Evolutionary conservation across 2,888 invertebrate genomes (phyloP), one percentile per base, ranked within the genome.

Genomic region (Iphiclides podalirius): DNA sequence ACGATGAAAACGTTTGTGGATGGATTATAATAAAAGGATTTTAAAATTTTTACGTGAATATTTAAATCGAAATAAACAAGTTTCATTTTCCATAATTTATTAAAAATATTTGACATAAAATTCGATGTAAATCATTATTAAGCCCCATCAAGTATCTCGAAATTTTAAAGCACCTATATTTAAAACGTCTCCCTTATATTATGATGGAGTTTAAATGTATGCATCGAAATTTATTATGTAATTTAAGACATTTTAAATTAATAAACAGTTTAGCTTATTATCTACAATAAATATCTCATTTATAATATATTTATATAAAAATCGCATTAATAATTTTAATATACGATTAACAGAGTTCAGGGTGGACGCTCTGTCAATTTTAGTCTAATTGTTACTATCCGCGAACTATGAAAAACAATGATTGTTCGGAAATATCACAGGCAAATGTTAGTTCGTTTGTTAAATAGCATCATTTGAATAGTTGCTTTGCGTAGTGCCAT

Each of bases 401-500:
- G 72, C 70, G 72, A 72, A 77, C 74, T 77, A 75, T 66, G 67
- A 66, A 70, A 60, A 66, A 61, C 55, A 50, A 47, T 61, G 55
- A 65, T 71, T 71, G 75, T 75, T 67, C 71, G 70, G 72, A 75
- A 73, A 79, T 85, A 86, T 86, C 86, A 86, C 85, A 86, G 85
- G 83, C 80, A 66, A 67, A 64, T 38, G 31, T 38, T 23, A 20
- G 63, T 58, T 86, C 74, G 92, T 91, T 53, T 58, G 46, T 51
- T 37, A 56, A 39, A n/a, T n/a, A 40, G 45, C 43, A 65, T 91
- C 92, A 95, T 85, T 95, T 94, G 83, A 95, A 95, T 54, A 95
- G 90, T 77, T 95, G 93, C 67, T 94, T 94, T 62, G 95, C 95
- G 70, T 95, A 94, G 79, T 94, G 94, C 95, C 95, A 97, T 84